These are phyloP conservation scores for Epizoanthus scotinus DNA, from an alignment of 92 coral and sea anemone species.

Conservation along the genomic window DNA sequence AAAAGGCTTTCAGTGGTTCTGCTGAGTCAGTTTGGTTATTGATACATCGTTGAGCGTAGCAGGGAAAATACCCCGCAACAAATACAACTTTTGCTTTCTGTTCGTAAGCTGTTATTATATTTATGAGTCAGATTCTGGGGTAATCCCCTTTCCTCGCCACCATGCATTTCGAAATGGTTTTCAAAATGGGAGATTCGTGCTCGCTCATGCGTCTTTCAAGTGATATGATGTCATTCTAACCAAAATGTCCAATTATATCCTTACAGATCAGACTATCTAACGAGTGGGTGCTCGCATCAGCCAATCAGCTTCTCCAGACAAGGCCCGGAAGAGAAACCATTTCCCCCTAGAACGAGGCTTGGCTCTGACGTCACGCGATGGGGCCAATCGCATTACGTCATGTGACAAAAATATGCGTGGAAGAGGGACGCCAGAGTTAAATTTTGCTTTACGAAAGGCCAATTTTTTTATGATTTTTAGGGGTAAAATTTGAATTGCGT, in stretches of 20 bases:
- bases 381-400: conserved; percentile 89
- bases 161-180: neutral
- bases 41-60: too few relatives aligned
- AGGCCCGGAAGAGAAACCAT: conserved; percentile 38
- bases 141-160: conserved; percentile 9
- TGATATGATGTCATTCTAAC: conserved; percentile 22
- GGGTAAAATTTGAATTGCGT: conserved; percentile 50
- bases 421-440: conserved; percentile 66
- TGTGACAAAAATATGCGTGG: conserved; percentile 96
- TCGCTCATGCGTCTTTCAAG: too few relatives aligned
- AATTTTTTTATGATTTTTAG: conserved; percentile 60
- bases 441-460: conserved; percentile 36
- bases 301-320: conserved; percentile 34
- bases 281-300: neutral
- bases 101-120: too few relatives aligned
- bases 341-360: conserved; percentile 69
- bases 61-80: too few relatives aligned
- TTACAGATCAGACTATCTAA: conserved; percentile 35
- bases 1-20: too few relatives aligned
- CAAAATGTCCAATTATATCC: conserved; percentile 22
- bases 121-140: neutral
- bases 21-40: too few relatives aligned
- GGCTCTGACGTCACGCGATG: conserved; percentile 72
- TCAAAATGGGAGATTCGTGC: neutral
- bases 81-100: too few relatives aligned